Conservation (phyloP, 2,797 vertebrate genomes). For the Syngnathus acus region DNA sequence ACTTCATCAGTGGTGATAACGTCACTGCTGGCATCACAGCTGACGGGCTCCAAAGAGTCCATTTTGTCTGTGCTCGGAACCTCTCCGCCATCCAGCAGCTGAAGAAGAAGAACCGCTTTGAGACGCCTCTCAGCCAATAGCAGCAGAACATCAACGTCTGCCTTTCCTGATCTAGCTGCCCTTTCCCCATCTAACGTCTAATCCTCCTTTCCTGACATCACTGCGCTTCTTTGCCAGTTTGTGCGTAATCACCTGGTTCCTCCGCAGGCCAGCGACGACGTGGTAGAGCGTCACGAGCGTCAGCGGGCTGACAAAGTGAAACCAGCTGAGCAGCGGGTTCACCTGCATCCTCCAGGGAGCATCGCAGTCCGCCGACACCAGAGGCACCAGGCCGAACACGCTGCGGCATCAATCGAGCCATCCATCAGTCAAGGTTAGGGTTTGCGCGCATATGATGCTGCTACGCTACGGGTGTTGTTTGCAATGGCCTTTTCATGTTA, state of each 20-base stretch:
- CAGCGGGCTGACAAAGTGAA: conserved; percentile 81
- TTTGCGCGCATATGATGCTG: too few relatives aligned
- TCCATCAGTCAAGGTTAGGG: not conserved
- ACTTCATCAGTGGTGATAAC: conserved; percentile 14
- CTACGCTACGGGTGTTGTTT: too few relatives aligned
- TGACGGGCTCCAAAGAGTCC: conserved; percentile 19
- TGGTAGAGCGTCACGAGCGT: conserved; percentile 85
- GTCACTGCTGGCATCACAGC: conserved; percentile 19
- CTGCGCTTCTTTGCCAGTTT: too few relatives aligned
- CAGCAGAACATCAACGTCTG: not conserved
- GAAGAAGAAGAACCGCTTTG: conserved; percentile 35
- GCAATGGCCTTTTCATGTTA: too few relatives aligned
- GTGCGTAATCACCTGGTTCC: conserved; percentile 31
- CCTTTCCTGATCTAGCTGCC: too few relatives aligned
- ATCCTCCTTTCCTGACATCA: not conserved
- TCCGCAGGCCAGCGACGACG: conserved; percentile 76
- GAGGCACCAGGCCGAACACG: conserved; percentile 81
- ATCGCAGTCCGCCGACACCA: conserved; percentile 79
- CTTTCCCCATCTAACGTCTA: not conserved
- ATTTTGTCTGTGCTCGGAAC: not conserved
- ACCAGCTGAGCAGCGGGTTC: conserved; percentile 77
- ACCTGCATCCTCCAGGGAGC: conserved; percentile 84
- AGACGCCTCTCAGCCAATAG: not conserved
- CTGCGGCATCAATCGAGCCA: conserved; percentile 48
- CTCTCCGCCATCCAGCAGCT: conserved; percentile 59